A percentile compares a stretch with the other conserved stretches of the same genome.
Evolutionary conservation across 2,113 vertebrate species (phyloP).

Genomic region (Balaenoptera acutorostrata): DNA sequence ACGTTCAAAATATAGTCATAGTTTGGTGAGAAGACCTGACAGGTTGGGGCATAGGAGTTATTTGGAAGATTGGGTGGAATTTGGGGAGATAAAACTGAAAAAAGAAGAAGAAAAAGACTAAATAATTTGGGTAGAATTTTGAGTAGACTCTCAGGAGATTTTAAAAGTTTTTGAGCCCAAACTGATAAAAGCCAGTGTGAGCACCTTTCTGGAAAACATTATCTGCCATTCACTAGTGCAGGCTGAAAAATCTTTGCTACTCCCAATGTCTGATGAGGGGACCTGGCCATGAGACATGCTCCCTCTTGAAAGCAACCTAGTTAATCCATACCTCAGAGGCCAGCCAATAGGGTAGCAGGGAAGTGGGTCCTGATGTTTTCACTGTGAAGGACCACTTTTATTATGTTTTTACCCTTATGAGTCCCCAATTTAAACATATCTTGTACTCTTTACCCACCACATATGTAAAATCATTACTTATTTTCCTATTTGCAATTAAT

Average conservation of each 20-base stretch:
- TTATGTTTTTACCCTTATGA: background rate
- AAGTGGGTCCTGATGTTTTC: background rate
- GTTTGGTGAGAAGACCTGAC: background rate
- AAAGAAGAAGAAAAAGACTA: background rate
- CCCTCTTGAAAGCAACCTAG: background rate
- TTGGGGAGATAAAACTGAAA: background rate
- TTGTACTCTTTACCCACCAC: background rate
- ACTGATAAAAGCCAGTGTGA: background rate
- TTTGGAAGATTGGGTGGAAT: background rate
- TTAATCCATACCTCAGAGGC: background rate
- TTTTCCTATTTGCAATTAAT: slow-evolving; percentile 1
- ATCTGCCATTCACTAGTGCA: background rate
- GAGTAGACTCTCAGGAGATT: background rate
- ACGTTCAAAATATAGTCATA: background rate
- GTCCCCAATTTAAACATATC: background rate
- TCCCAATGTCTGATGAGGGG: background rate
- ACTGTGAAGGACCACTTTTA: background rate
- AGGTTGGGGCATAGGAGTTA: background rate
- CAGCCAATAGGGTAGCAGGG: background rate
- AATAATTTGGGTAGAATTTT: background rate
- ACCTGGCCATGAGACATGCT: background rate
- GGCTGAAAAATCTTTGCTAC: background rate
- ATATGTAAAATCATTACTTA: background rate
- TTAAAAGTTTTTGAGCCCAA: background rate
- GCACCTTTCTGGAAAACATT: background rate